Percentiles rank a stretch among this genome's conserved stretches.
Evolutionary conservation across 2,888 invertebrate species (phyloP).

Genomic region (Paralinhomoeus sp.): DNA sequence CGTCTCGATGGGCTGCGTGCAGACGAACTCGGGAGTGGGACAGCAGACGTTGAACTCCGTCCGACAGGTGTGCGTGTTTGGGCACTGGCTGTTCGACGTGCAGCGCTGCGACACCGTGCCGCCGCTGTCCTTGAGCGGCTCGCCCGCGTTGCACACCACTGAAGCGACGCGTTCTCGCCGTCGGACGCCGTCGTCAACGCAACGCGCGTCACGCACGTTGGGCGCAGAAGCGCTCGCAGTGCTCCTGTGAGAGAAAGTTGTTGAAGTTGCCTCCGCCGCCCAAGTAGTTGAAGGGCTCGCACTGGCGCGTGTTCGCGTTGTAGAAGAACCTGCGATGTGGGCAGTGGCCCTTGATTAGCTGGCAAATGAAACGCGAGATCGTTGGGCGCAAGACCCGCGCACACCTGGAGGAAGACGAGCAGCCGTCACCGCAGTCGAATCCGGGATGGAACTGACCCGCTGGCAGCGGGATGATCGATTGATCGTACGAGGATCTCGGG

Average conservation of each 20-base stretch:
- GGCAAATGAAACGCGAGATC: too few relatives aligned
- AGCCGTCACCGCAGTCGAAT: too few relatives aligned
- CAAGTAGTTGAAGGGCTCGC: constrained; percentile 10
- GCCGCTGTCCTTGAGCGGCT: constrained; percentile 2
- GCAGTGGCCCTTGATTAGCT: too few relatives aligned
- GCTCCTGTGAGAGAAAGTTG: constrained; percentile 22
- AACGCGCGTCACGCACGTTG: constrained; percentile 12
- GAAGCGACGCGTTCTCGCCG: neutral
- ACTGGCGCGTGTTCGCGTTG: constrained; percentile 11
- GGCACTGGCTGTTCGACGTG: neutral
- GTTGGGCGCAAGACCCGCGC: too few relatives aligned
- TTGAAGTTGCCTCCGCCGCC: constrained; percentile 24
- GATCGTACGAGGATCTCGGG: too few relatives aligned
- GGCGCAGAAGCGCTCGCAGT: constrained; percentile 23
- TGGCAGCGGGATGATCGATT: too few relatives aligned
- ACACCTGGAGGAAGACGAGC: too few relatives aligned
- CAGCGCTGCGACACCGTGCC: neutral
- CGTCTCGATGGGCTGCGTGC: constrained; percentile 18
- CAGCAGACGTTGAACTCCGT: constrained; percentile 1
- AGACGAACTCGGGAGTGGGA: constrained; percentile 19
- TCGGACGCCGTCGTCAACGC: too few relatives aligned
- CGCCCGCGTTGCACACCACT: constrained; percentile 2
- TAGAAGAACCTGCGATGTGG: constrained; percentile 5
- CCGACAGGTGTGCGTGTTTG: constrained; percentile 1
- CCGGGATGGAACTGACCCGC: too few relatives aligned